Conservation (phyloP, 2,113 vertebrate genomes). For the Neoarius graeffei region DNA sequence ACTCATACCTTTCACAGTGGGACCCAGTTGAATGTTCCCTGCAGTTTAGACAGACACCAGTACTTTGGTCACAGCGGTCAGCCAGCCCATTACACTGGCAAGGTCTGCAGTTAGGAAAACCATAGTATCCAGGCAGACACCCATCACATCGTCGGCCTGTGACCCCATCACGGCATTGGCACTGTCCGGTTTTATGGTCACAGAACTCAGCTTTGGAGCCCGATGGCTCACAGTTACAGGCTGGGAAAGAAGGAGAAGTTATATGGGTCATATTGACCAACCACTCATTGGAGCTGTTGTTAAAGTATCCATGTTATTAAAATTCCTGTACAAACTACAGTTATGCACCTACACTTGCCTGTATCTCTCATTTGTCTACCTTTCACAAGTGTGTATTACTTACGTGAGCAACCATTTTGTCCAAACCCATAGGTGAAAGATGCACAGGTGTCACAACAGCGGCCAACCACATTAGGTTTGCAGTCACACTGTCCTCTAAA, state of each 20-base stretch:
- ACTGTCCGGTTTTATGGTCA: slow-evolving; percentile 81
- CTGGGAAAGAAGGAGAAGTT: slow-evolving; percentile 63
- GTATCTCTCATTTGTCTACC: neutral
- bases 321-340: neutral
- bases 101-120: slow-evolving; percentile 79
- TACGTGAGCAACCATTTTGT: slow-evolving; percentile 79
- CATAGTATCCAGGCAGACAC: slow-evolving; percentile 76
- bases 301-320: neutral
- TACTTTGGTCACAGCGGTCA: slow-evolving; percentile 74
- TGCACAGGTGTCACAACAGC: slow-evolving; percentile 81
- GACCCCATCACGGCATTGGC: slow-evolving; percentile 72
- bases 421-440: slow-evolving; percentile 76
- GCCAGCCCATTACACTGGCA: slow-evolving; percentile 77
- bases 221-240: slow-evolving; percentile 77
- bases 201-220: slow-evolving; percentile 75
- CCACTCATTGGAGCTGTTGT: neutral
- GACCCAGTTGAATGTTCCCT: slow-evolving; percentile 69
- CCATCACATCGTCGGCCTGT: slow-evolving; percentile 73
- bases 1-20: slow-evolving; percentile 75
- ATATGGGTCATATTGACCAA: neutral
- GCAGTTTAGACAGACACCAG: slow-evolving; percentile 75
- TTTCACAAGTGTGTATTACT: slow-evolving; percentile 27
- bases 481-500: slow-evolving; percentile 82
- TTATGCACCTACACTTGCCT: neutral
- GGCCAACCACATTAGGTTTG: slow-evolving; percentile 77